Evolutionary conservation across 2,113 vertebrate genomes (phyloP).

Genomic region (Cathartes aura): DNA sequence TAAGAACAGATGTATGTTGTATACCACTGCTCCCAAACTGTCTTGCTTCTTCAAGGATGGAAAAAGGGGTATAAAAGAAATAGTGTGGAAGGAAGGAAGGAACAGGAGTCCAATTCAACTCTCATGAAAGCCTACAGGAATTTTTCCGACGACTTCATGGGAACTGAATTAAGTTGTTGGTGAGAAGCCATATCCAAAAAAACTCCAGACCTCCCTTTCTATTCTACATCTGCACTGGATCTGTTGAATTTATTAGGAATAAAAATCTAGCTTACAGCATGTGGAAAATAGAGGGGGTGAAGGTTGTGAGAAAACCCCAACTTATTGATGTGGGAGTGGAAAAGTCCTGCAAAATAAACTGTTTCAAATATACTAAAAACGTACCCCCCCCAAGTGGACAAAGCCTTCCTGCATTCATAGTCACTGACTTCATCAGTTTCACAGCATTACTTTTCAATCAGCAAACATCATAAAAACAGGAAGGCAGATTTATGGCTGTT

Average conservation of each 20-base stretch:
- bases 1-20: background rate
- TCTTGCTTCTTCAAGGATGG: background rate
- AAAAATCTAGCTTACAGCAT: constrained; percentile 1
- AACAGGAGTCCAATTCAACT: background rate
- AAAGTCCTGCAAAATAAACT: constrained; percentile 16
- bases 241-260: constrained; percentile 39
- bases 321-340: constrained; percentile 14
- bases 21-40: background rate
- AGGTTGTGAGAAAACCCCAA: constrained; percentile 27
- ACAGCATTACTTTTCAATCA: constrained; percentile 66
- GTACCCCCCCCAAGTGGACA: background rate
- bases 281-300: constrained; percentile 15
- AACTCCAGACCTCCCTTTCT: background rate
- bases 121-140: background rate
- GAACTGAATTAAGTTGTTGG: background rate
- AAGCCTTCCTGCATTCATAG: constrained; percentile 20
- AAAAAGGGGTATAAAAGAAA: background rate
- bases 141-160: background rate
- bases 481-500: constrained; percentile 64
- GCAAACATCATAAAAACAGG: constrained; percentile 62
- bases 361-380: background rate
- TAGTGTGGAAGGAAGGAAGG: background rate
- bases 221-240: background rate
- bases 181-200: background rate
- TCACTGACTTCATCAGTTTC: constrained; percentile 59